Percentiles rank a stretch among this genome's conserved stretches.
Evolutionary conservation across 2,888 invertebrate species (phyloP).

Genomic region (Eumacrocentrus americanus): DNA sequence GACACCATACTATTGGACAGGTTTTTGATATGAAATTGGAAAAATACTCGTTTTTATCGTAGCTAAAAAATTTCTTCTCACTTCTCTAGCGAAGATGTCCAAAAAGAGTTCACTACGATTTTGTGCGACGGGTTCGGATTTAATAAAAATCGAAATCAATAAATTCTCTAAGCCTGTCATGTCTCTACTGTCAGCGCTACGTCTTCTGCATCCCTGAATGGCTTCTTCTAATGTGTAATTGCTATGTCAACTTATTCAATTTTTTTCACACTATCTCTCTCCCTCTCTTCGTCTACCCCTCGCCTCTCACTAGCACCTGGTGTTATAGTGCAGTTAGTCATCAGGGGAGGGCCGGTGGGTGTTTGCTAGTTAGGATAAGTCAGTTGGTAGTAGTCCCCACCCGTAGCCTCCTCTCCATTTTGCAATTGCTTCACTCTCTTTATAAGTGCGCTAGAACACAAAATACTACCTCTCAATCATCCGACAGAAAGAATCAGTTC

Average conservation of each 20-base stretch:
- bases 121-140: conserved; percentile 23
- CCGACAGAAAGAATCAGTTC: too few relatives aligned
- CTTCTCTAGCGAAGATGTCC: background rate
- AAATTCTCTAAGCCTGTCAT: background rate
- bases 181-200: background rate
- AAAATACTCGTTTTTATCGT: conserved; percentile 41
- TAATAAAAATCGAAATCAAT: background rate
- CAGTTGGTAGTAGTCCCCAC: conserved; percentile 60
- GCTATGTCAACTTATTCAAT: conserved; percentile 7
- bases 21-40: conserved; percentile 48
- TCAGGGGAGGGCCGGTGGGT: conserved; percentile 49
- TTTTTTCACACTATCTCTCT: background rate
- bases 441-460: conserved; percentile 60
- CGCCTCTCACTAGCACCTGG: conserved; percentile 26
- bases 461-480: conserved; percentile 50
- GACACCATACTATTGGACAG: background rate
- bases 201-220: background rate
- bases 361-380: conserved; percentile 59
- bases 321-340: conserved; percentile 45
- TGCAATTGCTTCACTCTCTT: conserved; percentile 59
- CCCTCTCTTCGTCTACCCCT: conserved; percentile 26
- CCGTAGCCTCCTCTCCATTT: conserved; percentile 57
- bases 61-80: background rate
- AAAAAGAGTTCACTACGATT: conserved; percentile 2
- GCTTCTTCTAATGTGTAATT: background rate